Conservation (phyloP, 2,113 vertebrate genomes). For the Labeo rohita region DNA sequence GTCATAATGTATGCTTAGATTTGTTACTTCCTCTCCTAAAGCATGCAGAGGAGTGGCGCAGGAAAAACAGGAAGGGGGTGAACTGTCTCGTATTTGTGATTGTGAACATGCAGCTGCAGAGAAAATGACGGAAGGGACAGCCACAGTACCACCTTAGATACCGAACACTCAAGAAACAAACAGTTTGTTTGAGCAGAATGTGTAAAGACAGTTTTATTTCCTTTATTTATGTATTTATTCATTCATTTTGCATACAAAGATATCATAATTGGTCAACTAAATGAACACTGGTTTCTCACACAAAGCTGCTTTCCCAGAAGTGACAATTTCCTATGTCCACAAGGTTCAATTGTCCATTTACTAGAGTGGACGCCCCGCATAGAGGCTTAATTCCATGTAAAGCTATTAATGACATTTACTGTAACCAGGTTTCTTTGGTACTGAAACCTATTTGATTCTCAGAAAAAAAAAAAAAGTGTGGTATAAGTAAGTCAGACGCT, state of each 20-base stretch:
- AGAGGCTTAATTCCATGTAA: background rate
- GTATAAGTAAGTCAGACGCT: background rate
- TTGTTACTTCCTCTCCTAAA: conserved; percentile 34
- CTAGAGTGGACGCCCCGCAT: background rate
- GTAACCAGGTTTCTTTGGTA: background rate
- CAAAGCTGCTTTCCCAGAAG: background rate
- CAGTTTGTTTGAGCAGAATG: background rate
- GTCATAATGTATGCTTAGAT: conserved; percentile 33
- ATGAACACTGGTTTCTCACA: background rate
- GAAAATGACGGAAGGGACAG: background rate
- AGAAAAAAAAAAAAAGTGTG: background rate
- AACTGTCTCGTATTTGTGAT: conserved; percentile 32
- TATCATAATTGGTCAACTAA: background rate
- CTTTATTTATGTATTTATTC: too few relatives aligned
- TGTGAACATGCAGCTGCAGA: conserved; percentile 40
- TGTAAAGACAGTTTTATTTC: background rate
- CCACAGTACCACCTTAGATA: background rate
- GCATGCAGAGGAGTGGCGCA: conserved; percentile 12
- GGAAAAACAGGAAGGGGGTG: conserved; percentile 47
- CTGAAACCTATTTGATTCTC: background rate
- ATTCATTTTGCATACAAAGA: background rate
- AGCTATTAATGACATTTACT: background rate
- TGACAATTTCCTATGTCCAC: background rate
- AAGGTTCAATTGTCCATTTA: background rate
- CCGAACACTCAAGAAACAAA: background rate